Evolutionary conservation across 2,888 invertebrate species (phyloP), one percentile per base, ranked within the genome.

Genomic region (Anticlea derivata): DNA sequence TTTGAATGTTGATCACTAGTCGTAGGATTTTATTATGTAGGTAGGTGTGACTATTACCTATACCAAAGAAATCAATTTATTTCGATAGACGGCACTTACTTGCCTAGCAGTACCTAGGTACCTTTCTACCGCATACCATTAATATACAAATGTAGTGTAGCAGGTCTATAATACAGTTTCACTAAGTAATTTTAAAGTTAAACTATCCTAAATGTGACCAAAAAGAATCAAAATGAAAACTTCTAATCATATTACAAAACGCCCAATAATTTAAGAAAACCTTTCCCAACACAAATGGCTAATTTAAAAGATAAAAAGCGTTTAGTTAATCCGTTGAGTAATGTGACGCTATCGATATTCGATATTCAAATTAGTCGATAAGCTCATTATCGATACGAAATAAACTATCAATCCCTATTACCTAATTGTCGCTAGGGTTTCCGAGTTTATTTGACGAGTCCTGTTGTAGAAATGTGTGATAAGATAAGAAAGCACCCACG

Each of bases 321-420:
- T 44, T 58, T 55, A 29, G 31, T 35, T 40, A 56, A 61, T 58
- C 52, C 33, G 31, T 12, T 43, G 52, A 46, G 34, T 47, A 51
- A 49, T 41, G 41, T 12, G 35, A 33, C 44, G 22, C 45, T 53
- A 57, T 57, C 55, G 54, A 59, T 59, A 61, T 59, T 57, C 55
- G 54, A 59, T 59, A 61, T 59, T 55, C 53, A 58, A 61, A 63
- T 60, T 29, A 53, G 52, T 45, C 70, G 70, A 69, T 65, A 68
- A 60, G 58, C 59, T 63, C 38, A 53, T 66, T 68, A 63, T 71
- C 74, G 74, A 73, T 71, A 71, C 48, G 41, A 34, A 38, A 57
- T 61, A 49, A 51, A 56, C 61, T 56, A 69, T 71, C 72, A 73
- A 75, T 80, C 81, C 65, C 81, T 82, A 77, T 45, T 39, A 39